Percentiles rank a stretch among this genome's conserved stretches.
Conservation (phyloP, 2,888 invertebrate genomes). For the Pammene aurita region DNA sequence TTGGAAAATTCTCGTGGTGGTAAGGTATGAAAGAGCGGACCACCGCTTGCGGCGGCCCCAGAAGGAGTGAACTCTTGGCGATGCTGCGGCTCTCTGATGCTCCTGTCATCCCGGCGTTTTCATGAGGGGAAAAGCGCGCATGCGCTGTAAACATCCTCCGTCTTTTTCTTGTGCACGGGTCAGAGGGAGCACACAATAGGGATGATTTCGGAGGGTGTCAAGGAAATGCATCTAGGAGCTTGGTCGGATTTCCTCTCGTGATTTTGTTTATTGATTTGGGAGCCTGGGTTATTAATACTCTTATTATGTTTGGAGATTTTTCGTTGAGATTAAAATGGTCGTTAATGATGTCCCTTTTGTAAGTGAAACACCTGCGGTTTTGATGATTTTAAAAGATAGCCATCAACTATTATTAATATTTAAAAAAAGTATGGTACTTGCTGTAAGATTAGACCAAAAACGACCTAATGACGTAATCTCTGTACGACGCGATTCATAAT, state of each 20-base stretch:
- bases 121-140: conserved; percentile 79
- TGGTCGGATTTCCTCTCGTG: conserved; percentile 82
- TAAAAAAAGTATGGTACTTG: too few relatives aligned
- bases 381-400: neutral
- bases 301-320: conserved; percentile 70
- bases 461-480: too few relatives aligned
- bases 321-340: conserved; percentile 59
- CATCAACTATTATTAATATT: too few relatives aligned
- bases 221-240: conserved; percentile 82
- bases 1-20: conserved; percentile 46
- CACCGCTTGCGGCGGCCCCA: conserved; percentile 80
- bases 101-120: conserved; percentile 70
- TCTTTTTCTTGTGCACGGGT: conserved; percentile 61
- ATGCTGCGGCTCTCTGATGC: conserved; percentile 73
- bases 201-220: conserved; percentile 82
- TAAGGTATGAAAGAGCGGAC: conserved; percentile 79
- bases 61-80: conserved; percentile 77
- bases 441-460: too few relatives aligned
- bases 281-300: conserved; percentile 70
- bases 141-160: conserved; percentile 60
- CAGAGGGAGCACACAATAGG: conserved; percentile 65
- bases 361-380: conserved; percentile 2
- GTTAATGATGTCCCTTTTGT: neutral
- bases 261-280: conserved; percentile 82
- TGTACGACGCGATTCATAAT: too few relatives aligned